Conservation (phyloP, 1,140 invertebrate species). For the Melipona quadrifasciata region DNA sequence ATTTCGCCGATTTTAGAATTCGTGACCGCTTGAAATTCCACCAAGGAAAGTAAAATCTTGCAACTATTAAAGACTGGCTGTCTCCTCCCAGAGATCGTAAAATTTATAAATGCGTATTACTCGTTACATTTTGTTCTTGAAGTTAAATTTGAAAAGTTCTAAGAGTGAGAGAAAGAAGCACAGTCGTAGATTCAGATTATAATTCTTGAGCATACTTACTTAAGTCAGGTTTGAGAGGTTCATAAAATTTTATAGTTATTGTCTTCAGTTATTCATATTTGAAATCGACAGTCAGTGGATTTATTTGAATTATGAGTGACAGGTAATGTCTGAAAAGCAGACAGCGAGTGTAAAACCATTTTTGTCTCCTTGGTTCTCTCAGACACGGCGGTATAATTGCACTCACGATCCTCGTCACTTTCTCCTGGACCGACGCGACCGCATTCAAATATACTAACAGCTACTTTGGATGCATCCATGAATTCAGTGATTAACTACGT, state of each 20-base stretch:
- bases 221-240: background rate
- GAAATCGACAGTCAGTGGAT: background rate
- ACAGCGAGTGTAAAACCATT: background rate
- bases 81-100: background rate
- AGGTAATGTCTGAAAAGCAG: background rate
- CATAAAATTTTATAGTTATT: background rate
- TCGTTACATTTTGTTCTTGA: background rate
- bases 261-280: background rate
- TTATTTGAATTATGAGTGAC: background rate
- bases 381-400: conserved; percentile 8
- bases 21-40: conserved; percentile 30
- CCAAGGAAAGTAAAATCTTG: conserved; percentile 39
- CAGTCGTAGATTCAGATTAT: too few species aligned
- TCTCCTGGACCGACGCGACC: conserved; percentile 12
- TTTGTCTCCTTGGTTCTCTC: background rate
- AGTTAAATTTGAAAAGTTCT: background rate
- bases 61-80: background rate
- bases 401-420: conserved; percentile 34
- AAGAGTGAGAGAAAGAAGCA: background rate
- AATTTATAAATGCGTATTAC: background rate
- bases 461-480: background rate
- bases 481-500: background rate
- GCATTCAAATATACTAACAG: conserved; percentile 6
- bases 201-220: too few species aligned
- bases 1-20: conserved; percentile 41